A percentile compares a stretch with the other conserved stretches of the same genome.
Conservation (phyloP, 2,797 vertebrate species). For the Anguilla obscura region DNA sequence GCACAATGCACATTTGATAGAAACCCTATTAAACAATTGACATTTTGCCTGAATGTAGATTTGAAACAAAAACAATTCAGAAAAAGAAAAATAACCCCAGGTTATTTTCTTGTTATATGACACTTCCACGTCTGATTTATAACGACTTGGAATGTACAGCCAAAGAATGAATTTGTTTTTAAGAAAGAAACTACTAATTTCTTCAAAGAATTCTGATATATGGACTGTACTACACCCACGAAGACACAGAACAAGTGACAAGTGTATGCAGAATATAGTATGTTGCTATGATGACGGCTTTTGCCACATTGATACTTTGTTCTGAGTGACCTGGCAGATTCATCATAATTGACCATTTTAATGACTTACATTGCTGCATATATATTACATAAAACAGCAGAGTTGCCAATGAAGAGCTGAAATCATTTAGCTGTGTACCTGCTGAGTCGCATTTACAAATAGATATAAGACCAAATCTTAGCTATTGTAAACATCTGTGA, state of each 20-base stretch:
- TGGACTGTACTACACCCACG: not conserved
- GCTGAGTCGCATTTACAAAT: not conserved
- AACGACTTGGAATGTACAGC: not conserved
- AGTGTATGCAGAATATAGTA: no score
- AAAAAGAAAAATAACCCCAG: not conserved
- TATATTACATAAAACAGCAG: constrained; percentile 23
- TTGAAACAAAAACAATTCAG: no score
- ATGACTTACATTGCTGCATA: not conserved
- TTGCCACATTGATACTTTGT: not conserved
- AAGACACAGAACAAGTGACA: not conserved
- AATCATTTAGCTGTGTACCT: not conserved
- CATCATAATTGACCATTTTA: not conserved
- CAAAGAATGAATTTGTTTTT: not conserved
- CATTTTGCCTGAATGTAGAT: no score
- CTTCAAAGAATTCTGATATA: not conserved
- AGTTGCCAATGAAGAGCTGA: not conserved
- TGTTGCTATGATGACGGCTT: not conserved
- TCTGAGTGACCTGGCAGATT: not conserved
- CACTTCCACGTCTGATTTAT: not conserved
- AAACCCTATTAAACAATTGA: no score
- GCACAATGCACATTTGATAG: not conserved
- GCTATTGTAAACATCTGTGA: not conserved
- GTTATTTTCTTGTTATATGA: not conserved
- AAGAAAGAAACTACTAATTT: not conserved
- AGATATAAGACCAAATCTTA: not conserved